These are phyloP conservation scores for Spilogale gracilis DNA, from an alignment of 2,113 vertebrate species.

Conservation along the genomic window DNA sequence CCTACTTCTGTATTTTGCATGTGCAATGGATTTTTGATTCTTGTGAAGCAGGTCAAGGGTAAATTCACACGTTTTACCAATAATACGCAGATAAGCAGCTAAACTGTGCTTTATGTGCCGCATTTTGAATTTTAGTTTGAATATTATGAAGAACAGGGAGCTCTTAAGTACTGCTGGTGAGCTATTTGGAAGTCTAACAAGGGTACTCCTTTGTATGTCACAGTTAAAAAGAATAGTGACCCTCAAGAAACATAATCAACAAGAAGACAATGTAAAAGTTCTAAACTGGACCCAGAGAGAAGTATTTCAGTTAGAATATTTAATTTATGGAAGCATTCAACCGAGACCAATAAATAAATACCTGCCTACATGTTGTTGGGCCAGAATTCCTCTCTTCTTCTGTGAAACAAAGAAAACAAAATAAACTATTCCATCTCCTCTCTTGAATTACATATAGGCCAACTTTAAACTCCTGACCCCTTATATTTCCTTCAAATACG, in stretches of 20 bases:
- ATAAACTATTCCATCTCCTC: not conserved
- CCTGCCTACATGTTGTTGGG: not conserved
- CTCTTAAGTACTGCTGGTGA: not conserved
- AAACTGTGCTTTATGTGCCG: not conserved
- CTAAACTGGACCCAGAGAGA: not conserved
- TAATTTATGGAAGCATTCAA: not conserved
- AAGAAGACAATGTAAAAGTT: not conserved
- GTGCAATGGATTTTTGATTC: not conserved
- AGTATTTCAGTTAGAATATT: not conserved
- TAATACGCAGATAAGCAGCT: not conserved
- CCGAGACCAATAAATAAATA: not conserved
- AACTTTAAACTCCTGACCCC: not conserved
- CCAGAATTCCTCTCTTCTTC: not conserved
- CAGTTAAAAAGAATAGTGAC: not conserved
- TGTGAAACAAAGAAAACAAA: slow-evolving; percentile 26
- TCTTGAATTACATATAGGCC: not conserved
- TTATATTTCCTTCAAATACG: not conserved
- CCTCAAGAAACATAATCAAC: not conserved
- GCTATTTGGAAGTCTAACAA: not conserved
- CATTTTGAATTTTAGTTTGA: not conserved
- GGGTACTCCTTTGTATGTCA: not conserved
- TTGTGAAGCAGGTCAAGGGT: not conserved
- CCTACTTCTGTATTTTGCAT: not conserved
- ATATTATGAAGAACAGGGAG: not conserved
- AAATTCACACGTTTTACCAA: not conserved